Evolutionary conservation across 2,888 invertebrate genomes (phyloP), one percentile per base, ranked within the genome.

Genomic region (Nezara viridula): DNA sequence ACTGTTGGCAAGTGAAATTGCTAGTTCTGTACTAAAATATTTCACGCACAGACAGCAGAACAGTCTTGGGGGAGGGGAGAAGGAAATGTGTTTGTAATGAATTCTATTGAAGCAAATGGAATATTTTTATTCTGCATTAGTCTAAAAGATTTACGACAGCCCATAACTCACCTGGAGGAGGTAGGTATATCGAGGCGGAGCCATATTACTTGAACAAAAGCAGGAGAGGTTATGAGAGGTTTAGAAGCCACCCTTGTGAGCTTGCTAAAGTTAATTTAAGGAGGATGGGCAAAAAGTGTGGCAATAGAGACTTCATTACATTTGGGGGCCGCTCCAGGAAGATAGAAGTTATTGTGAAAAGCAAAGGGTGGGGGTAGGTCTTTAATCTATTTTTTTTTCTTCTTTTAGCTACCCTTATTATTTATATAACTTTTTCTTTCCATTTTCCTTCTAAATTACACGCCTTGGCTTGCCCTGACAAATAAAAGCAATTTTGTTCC

Each of bases 231-330:
- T 81, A 81, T 47, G 44, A n/a, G 81, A 81, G 81, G n/a, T n/a
- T 40, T 44, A n/a, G 44, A 1, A 14, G 77, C 19, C 24, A 40
- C 77, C 44, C 37, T 37, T 7, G 21, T 37, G 21, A 40, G 40
- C 40, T 77, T n/a, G 44, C 44, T n/a, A 44, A 81, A 81, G 81
- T 81, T 81, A 81, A 81, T 81, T 81, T 81, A 81, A 81, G 81
- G 44, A 81, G 44, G 44, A 44, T 40, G 81, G 81, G 44, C 24
- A 81, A 81, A 81, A 81, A 81, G 81, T 81, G 81, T 81, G 14
- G 81, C 81, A 81, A 81, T 81, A 81, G 81, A 81, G 81, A 44
- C 81, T 81, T 81, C 81, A 81, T 81, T 81, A 81, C 81, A 47
- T 81, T 44, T 81, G n/a, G 81, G 44, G 66, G 40, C 77, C 40